Evolutionary conservation across 1,140 invertebrate genomes (phyloP).

Genomic region (Zaprionus ornatus): DNA sequence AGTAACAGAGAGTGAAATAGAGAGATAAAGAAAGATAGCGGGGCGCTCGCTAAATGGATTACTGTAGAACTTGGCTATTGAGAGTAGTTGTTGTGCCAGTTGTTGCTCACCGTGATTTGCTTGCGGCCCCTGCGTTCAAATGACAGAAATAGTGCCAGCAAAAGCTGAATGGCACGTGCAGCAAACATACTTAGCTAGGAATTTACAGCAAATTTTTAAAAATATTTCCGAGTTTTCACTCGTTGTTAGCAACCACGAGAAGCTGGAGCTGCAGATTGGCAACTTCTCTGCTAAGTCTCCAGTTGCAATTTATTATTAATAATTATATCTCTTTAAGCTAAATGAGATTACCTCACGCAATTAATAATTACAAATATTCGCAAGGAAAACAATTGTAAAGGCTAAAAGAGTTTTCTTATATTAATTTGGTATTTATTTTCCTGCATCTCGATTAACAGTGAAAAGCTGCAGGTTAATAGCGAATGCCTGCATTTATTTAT

Average conservation of each 20-base stretch:
- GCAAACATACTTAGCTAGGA: background rate
- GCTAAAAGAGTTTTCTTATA: background rate
- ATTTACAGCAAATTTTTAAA: conserved; percentile 12
- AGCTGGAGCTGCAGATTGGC: background rate
- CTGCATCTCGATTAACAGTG: conserved; percentile 11
- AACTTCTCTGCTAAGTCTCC: background rate
- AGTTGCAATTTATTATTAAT: conserved; percentile 7
- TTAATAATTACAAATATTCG: conserved; percentile 3
- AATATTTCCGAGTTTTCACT: background rate
- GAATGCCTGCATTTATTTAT: background rate
- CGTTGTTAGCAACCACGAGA: background rate
- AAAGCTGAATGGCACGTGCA: background rate
- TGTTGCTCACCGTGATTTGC: conserved; percentile 6
- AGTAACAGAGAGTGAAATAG: no score
- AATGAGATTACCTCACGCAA: background rate
- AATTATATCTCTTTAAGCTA: background rate
- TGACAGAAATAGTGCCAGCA: background rate
- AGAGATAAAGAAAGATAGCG: background rate
- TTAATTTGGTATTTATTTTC: conserved; percentile 7
- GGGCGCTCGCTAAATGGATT: background rate
- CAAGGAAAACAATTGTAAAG: background rate
- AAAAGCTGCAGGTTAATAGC: background rate
- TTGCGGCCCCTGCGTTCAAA: background rate
- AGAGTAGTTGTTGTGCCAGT: background rate
- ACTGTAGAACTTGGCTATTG: conserved; percentile 13